phyloP scores from a whole-genome alignment of 2,888 invertebrate species.

The Aspidapion aeneum region DNA sequence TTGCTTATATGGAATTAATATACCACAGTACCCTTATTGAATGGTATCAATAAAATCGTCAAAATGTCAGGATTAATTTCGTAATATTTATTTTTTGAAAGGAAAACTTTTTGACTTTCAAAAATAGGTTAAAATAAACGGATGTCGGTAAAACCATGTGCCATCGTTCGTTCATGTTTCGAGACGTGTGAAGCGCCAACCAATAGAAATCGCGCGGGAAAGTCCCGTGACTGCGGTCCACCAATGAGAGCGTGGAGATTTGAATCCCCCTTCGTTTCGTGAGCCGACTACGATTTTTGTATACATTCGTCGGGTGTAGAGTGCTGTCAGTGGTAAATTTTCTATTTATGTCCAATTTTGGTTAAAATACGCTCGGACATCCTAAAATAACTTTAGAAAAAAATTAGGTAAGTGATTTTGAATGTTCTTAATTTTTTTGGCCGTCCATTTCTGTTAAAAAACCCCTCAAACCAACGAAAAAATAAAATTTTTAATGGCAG shows the following conservation, averaged over 20 bases:
- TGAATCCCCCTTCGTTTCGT: constrained; percentile 49
- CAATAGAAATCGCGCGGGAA: constrained; percentile 46
- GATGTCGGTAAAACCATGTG: constrained; percentile 40
- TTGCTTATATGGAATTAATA: background rate
- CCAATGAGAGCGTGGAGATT: constrained; percentile 45
- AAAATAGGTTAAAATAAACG: constrained; percentile 39
- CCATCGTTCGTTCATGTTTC: constrained; percentile 27
- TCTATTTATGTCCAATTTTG: constrained; percentile 60
- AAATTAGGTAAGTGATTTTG: constrained; percentile 61
- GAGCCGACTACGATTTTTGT: constrained; percentile 46
- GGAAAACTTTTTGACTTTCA: constrained; percentile 5
- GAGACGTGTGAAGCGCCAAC: constrained; percentile 21
- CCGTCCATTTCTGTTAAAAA: constrained; percentile 44
- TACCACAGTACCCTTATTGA: background rate
- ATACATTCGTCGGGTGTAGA: constrained; percentile 49
- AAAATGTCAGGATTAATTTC: constrained; percentile 31
- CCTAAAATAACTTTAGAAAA: constrained; percentile 62
- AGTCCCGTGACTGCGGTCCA: constrained; percentile 42
- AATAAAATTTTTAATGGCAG: constrained; percentile 28
- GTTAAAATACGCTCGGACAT: constrained; percentile 66
- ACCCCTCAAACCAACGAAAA: constrained; percentile 30
- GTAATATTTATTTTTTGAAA: constrained; percentile 5
- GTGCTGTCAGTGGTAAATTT: constrained; percentile 47
- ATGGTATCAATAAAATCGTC: constrained; percentile 27
- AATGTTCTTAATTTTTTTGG: constrained; percentile 34